Percentiles rank a stretch among this genome's conserved stretches.
These are phyloP conservation scores for Mesocricetus auratus DNA, from an alignment of 2,113 vertebrate species.

Conservation along the genomic window DNA sequence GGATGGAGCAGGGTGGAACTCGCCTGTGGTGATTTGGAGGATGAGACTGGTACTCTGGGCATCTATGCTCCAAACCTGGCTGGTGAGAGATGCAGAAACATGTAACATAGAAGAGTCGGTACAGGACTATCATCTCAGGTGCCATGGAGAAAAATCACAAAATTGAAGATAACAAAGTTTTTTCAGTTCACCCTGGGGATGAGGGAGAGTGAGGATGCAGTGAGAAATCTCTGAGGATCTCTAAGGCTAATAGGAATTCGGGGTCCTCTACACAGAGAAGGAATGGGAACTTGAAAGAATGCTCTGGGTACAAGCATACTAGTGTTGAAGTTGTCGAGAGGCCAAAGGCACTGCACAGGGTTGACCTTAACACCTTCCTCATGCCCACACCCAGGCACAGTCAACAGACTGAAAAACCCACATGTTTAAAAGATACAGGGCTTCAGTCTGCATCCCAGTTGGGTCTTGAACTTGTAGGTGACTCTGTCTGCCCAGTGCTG, in stretches of 20 bases:
- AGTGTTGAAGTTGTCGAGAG: not conserved
- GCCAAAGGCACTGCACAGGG: not conserved
- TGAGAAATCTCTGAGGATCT: not conserved
- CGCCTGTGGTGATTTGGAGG: not conserved
- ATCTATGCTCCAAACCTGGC: not conserved
- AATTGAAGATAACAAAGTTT: not conserved
- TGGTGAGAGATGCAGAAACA: not conserved
- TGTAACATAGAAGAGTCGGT: not conserved
- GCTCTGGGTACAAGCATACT: not conserved
- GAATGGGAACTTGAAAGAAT: not conserved
- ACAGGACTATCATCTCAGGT: not conserved
- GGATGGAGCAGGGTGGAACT: rapidly evolving
- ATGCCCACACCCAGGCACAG: not conserved
- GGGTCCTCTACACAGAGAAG: not conserved
- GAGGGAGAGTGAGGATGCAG: not conserved
- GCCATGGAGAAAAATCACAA: not conserved
- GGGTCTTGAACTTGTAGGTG: not conserved
- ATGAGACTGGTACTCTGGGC: not conserved
- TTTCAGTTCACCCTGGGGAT: not conserved
- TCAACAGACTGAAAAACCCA: not conserved
- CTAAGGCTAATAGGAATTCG: not conserved
- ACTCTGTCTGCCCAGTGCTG: not conserved
- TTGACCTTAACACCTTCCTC: not conserved
- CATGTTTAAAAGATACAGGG: not conserved
- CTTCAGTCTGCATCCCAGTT: not conserved